These are phyloP conservation scores for Dolichotis patagonum DNA, from an alignment of 2,113 vertebrate genomes.

Conservation along the genomic window DNA sequence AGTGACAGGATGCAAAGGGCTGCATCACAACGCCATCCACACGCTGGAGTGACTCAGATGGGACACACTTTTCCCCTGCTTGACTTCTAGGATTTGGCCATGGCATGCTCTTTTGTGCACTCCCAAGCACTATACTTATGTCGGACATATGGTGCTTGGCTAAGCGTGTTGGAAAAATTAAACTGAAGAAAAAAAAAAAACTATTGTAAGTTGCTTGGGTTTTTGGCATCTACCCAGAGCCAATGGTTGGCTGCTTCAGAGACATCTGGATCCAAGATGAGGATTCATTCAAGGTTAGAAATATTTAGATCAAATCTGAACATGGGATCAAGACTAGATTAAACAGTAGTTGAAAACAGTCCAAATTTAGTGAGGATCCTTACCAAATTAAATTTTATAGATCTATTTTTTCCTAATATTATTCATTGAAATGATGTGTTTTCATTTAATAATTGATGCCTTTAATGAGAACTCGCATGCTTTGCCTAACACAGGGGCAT, in stretches of 20 bases:
- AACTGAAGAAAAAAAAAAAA: neutral
- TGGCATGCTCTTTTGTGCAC: fast-evolving
- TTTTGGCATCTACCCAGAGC: neutral
- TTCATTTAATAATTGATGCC: neutral
- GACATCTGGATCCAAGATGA: neutral
- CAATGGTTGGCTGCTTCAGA: neutral
- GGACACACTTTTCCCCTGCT: neutral
- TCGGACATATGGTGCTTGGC: neutral
- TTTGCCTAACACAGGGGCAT: neutral
- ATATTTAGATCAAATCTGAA: neutral
- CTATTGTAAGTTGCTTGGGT: neutral
- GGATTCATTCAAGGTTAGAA: neutral
- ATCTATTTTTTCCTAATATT: neutral
- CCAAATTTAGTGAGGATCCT: neutral
- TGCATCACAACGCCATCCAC: fast-evolving
- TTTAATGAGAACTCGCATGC: neutral
- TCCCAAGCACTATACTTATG: neutral
- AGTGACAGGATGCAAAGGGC: neutral
- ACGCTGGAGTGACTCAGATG: neutral
- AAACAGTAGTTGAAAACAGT: neutral
- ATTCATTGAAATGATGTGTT: neutral
- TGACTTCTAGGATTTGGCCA: neutral
- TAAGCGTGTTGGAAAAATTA: neutral
- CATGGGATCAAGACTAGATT: neutral
- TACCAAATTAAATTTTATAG: neutral